Conservation (phyloP, 2,888 invertebrate species). For the Sphaeridia pumilis region DNA sequence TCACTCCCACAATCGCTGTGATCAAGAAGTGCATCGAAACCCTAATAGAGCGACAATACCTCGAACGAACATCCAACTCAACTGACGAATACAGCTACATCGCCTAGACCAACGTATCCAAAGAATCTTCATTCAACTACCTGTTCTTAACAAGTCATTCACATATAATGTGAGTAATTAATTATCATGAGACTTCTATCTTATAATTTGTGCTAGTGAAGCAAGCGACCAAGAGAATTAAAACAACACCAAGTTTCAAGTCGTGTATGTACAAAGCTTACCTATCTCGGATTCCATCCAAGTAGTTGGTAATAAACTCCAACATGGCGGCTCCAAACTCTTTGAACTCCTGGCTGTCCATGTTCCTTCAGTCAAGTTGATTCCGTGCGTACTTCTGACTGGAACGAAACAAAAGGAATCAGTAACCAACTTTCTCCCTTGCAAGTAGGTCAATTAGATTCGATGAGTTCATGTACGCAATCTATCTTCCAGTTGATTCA, state of each 20-base stretch:
- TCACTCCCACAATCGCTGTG: constrained; percentile 90
- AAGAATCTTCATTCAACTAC: too few relatives aligned
- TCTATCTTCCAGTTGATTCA: not conserved
- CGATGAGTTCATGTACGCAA: not conserved
- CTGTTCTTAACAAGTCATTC: too few relatives aligned
- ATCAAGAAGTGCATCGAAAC: constrained; percentile 98
- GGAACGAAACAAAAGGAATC: too few relatives aligned
- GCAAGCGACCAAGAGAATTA: too few relatives aligned
- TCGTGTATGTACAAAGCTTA: too few relatives aligned
- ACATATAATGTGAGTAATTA: too few relatives aligned
- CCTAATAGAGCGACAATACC: constrained; percentile 95
- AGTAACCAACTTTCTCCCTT: too few relatives aligned
- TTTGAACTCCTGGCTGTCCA: constrained; percentile 66
- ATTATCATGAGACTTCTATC: too few relatives aligned
- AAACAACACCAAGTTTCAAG: too few relatives aligned
- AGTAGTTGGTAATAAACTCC: constrained; percentile 83
- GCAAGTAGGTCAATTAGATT: constrained; percentile 2
- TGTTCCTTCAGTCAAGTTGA: constrained; percentile 38
- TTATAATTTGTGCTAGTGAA: too few relatives aligned
- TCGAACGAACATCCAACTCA: constrained; percentile 82
- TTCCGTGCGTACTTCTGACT: too few relatives aligned
- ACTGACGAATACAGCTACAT: constrained; percentile 95
- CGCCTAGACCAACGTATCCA: too few relatives aligned
- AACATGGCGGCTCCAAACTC: constrained; percentile 76
- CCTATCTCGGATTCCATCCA: constrained; percentile 69